These are phyloP conservation scores for Apeltes quadracus DNA, from an alignment of 2,113 vertebrate genomes.

Conservation along the genomic window DNA sequence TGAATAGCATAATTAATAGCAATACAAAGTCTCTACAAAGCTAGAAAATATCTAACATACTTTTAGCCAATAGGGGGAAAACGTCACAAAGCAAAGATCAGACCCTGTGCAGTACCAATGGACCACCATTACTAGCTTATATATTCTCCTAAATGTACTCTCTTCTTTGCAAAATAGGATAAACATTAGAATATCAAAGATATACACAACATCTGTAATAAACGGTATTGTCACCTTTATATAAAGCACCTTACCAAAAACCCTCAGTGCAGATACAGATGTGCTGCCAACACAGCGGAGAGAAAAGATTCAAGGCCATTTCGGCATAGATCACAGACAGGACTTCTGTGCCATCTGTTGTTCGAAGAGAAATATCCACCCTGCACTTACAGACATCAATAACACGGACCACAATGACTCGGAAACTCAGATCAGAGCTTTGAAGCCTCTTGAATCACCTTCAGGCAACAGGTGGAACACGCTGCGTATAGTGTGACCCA, in stretches of 20 bases:
- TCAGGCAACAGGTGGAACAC: neutral
- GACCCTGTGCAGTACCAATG: conserved; percentile 94
- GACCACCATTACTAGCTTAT: conserved; percentile 79
- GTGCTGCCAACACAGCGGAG: conserved; percentile 67
- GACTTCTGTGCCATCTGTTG: conserved; percentile 47
- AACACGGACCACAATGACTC: conserved; percentile 53
- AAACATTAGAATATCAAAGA: conserved; percentile 97
- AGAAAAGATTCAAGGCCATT: conserved; percentile 78
- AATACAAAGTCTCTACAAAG: conserved; percentile 99
- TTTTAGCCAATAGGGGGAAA: conserved; percentile 93
- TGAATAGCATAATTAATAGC: conserved; percentile 97
- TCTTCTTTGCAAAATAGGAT: conserved; percentile 72
- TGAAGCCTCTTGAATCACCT: conserved; percentile 14
- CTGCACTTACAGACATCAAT: conserved; percentile 55
- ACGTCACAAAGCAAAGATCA: conserved; percentile 96
- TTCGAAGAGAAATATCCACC: conserved; percentile 51
- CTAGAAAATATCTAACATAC: conserved; percentile 98
- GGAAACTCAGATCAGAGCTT: conserved; percentile 12
- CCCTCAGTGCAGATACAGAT: conserved; percentile 88
- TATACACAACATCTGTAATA: conserved; percentile 95
- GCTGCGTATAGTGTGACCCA: neutral
- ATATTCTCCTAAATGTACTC: conserved; percentile 78
- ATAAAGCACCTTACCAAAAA: conserved; percentile 96
- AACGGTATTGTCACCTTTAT: conserved; percentile 87
- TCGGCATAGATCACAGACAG: conserved; percentile 72